Conservation (phyloP, 2,888 invertebrate genomes). For the Cheilosia vulpina region DNA sequence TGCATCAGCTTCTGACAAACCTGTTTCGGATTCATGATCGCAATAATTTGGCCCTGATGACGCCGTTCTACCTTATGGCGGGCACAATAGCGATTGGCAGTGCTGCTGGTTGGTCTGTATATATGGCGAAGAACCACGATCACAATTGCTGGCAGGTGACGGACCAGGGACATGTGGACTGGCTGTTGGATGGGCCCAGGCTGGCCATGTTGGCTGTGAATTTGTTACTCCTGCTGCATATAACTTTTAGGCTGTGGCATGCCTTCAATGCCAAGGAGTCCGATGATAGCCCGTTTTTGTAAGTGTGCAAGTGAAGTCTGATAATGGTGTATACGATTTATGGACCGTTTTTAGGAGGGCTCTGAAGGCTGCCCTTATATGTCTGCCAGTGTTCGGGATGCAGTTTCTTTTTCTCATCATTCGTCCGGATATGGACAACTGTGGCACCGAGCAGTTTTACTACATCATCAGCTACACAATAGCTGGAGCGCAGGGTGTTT, state of each 20-base stretch:
- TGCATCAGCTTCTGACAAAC: slow-evolving; percentile 88
- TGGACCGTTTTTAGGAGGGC: slow-evolving; percentile 84
- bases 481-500: slow-evolving; percentile 86
- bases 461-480: slow-evolving; percentile 86
- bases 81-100: slow-evolving; percentile 84
- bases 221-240: slow-evolving; percentile 86
- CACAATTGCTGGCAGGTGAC: slow-evolving; percentile 87
- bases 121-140: slow-evolving; percentile 84
- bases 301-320: slow-evolving; percentile 8
- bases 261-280: slow-evolving; percentile 84
- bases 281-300: slow-evolving; percentile 69
- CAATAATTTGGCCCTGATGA: slow-evolving; percentile 81
- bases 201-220: slow-evolving; percentile 86
- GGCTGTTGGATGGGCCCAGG: slow-evolving; percentile 86
- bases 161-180: slow-evolving; percentile 85
- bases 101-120: slow-evolving; percentile 85
- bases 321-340: neutral
- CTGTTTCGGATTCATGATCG: slow-evolving; percentile 84
- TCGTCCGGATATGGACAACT: slow-evolving; percentile 84
- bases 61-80: slow-evolving; percentile 84
- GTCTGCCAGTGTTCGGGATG: slow-evolving; percentile 89
- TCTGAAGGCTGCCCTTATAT: slow-evolving; percentile 87
- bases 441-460: slow-evolving; percentile 85
- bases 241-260: slow-evolving; percentile 87
- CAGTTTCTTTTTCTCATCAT: slow-evolving; percentile 87